phyloP scores from a whole-genome alignment of 2,113 vertebrate species.

The Ceuthmochares aereus region DNA sequence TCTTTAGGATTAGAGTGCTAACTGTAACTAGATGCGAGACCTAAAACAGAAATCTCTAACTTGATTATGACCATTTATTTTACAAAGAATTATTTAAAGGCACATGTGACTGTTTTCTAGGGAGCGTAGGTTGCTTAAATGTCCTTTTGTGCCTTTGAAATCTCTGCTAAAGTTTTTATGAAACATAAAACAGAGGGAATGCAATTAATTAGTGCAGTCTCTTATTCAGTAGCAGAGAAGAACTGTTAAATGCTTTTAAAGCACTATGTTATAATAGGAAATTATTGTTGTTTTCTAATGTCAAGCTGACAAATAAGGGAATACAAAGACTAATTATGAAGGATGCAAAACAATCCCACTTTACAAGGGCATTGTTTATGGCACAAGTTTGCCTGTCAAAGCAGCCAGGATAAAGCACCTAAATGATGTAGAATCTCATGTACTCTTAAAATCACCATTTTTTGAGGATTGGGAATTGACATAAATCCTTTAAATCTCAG shows the following conservation, averaged over 20 bases:
- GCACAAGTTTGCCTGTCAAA: neutral
- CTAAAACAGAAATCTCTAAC: neutral
- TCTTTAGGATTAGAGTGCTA: neutral
- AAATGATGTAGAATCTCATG: neutral
- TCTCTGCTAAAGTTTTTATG: conserved; percentile 1
- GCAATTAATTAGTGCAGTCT: conserved; percentile 22
- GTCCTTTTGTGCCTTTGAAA: conserved; percentile 41
- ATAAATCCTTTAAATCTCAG: neutral
- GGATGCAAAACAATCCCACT: conserved; percentile 11
- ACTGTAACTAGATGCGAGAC: neutral
- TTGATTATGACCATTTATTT: neutral
- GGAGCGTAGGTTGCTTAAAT: neutral
- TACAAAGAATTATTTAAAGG: neutral
- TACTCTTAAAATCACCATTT: neutral
- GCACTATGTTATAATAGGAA: neutral
- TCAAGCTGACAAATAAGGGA: neutral
- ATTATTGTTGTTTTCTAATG: conserved; percentile 24
- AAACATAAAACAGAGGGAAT: conserved; percentile 11
- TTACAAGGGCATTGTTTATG: neutral
- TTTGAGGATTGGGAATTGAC: neutral
- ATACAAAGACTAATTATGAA: neutral
- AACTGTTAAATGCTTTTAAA: conserved; percentile 6
- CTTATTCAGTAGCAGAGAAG: neutral
- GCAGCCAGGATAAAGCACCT: neutral
- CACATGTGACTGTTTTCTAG: neutral